Base-by-base conservation (phyloP, 2,888 invertebrate genomes). In the Urechis unicinctus region DNA sequence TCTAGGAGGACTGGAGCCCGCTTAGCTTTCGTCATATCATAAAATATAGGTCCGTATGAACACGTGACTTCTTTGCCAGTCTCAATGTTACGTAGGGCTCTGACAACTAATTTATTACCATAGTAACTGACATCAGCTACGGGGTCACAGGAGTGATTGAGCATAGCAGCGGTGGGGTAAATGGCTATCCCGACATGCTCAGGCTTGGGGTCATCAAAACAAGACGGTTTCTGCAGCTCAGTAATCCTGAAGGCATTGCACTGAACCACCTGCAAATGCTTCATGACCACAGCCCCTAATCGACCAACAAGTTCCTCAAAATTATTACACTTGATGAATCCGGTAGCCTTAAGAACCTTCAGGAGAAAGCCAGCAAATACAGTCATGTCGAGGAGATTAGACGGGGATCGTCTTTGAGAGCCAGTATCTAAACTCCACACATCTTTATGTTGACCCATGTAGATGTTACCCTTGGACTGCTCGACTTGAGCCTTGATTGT, bases 81-180 rank as follows among this genome's bases (percentile, higher is more conserved):
- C 0, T 77, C 64, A 43, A 94, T 82, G 66, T 85, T 82, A 55
- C 59, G 82, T 0, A 83, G 78, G 2, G 89, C 86, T 65, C 86
- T 85, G 1, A 89, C 86, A 59, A 88, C 83, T 21, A 90, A 81
- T 17, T 82, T 81, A 57, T 85, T 82, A 48, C 86, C 85, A 74
- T 85, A 83, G 75, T 88, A 91, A 67, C 87, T 88, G 68, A 61
- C 85, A 52, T 86, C 84, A 58, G 92, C 87, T 67, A 88, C 88
- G 3, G 91, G 87, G 62, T 88, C 85, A 74, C 95, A 95, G 0
- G 91, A 88, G 79, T 95, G 95, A 77, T 95, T 95, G 85, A 93
- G 88, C 80, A 92, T 85, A 66, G 90, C 89, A 0, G 89, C 85
- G 1, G 88, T 86, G 0, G 92, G 89, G 74, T 88, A 91, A 69